Percentiles rank a stretch among this genome's conserved stretches.
These are phyloP conservation scores for Halocynthia roretzi DNA, from an alignment of 23 tunicate species.

Conservation along the genomic window DNA sequence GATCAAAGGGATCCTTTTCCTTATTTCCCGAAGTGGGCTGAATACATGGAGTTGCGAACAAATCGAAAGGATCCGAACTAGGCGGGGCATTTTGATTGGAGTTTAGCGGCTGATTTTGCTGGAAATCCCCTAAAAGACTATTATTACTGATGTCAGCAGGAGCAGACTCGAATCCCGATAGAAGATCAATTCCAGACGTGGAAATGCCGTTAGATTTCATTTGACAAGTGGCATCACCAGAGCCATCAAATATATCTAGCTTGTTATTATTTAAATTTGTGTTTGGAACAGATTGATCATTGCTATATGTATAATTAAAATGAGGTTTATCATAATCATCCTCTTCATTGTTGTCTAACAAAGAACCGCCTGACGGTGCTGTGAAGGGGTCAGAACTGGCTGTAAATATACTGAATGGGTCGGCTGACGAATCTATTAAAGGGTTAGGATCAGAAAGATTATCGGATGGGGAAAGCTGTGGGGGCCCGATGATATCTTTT, in stretches of 20 bases:
- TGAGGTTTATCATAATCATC: slow-evolving; percentile 11
- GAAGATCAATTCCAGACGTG: background rate
- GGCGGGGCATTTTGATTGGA: background rate
- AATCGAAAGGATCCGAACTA: slow-evolving; percentile 6
- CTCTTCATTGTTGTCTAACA: slow-evolving; percentile 2
- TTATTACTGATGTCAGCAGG: background rate
- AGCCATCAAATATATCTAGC: background rate
- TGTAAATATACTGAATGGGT: background rate
- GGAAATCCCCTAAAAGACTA: slow-evolving; percentile 4
- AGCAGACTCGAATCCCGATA: background rate
- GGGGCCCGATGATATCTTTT: background rate
- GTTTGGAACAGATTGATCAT: background rate
- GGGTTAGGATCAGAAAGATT: background rate
- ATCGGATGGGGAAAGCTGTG: slow-evolving; percentile 2
- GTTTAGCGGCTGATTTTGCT: background rate
- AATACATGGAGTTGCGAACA: background rate
- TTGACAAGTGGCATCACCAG: slow-evolving; percentile 2
- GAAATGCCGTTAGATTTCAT: background rate
- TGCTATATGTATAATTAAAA: slow-evolving; percentile 2
- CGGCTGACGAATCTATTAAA: background rate
- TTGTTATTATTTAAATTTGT: background rate
- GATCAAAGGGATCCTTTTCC: slow-evolving; percentile 12
- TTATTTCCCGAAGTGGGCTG: background rate
- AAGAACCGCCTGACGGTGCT: background rate
- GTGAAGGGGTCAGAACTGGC: background rate